Base-by-base conservation (phyloP, 2,888 invertebrate species). In the Drosophila mayaguana region DNA sequence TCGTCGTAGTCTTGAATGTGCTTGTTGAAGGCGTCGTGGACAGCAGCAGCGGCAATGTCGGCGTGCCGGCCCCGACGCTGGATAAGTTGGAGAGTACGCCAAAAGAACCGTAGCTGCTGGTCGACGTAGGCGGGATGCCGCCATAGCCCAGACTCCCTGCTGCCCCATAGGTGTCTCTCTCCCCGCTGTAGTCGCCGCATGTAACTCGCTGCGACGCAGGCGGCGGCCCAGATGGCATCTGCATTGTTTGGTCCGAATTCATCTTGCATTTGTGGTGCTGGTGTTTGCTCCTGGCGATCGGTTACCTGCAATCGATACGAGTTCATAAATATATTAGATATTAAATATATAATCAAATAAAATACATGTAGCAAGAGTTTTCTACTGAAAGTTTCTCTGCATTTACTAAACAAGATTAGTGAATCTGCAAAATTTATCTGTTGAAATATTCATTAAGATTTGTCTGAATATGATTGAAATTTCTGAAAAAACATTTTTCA, bases 51-150 rank as follows among this genome's bases (percentile, higher is more conserved):
- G 88, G 83, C 55, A 74, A 18, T 25, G 55, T 63, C 34, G 62
- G 12, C 28, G 66, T 54, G 22, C 76, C 61, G 16, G 74, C 50
- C 64, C 72, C 80, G 66, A 74, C 76, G 67, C 70, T 77, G 72
- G 85, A 73, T 67, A 73, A 72, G 73, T 60, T 76, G 69, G 84
- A 72, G 53, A 89, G 61, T 54, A 90, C 75, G 72, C 86, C 88
- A 68, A 89, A 89, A 65, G 88, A 83, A 51, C 78, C 78, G 75
- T 89, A 90, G 34, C 81, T 90, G 65, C 60, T 81, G 78, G 45
- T 63, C 57, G 78, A 74, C 68, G 83, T 65, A 48, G 69, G 43
- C 51, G 73, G 68, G 48, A 75, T 76, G 67, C 60, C 48, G 28
- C 75, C 80, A 67, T 80, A 82, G 12, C 63, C 66, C 62, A 71